Conservation (phyloP, 2,797 vertebrate species). For the Mustela erminea region DNA sequence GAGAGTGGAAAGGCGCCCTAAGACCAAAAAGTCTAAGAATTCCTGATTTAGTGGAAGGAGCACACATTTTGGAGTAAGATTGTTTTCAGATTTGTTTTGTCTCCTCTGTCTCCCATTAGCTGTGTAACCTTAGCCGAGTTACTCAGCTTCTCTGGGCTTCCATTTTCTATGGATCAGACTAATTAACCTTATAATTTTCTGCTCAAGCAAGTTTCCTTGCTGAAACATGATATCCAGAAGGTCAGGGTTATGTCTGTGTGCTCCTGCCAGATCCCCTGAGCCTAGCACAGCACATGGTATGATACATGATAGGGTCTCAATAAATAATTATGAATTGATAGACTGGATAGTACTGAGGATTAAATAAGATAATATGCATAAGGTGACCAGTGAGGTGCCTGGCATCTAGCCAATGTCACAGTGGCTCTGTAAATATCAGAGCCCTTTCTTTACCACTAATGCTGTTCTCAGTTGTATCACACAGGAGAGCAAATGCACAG, state of each 20-base stretch:
- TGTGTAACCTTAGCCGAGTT: neutral
- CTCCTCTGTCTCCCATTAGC: neutral
- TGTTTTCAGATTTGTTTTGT: neutral
- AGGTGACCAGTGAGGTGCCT: neutral
- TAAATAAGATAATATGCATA: neutral
- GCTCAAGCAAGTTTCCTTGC: neutral
- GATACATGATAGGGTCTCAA: neutral
- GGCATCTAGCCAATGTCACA: conserved; percentile 44
- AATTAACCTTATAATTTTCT: neutral
- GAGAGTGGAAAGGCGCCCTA: neutral
- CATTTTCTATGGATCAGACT: neutral
- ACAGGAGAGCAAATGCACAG: neutral
- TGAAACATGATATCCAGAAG: neutral
- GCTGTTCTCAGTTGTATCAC: neutral
- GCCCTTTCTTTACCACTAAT: neutral
- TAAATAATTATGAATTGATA: neutral
- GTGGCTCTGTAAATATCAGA: conserved; percentile 53
- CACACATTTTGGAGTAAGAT: neutral
- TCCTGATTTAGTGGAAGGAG: neutral
- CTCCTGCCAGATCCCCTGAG: neutral
- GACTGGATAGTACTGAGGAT: neutral
- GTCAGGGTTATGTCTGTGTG: neutral
- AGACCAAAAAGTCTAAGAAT: neutral
- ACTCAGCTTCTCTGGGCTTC: neutral
- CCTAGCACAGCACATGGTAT: neutral